phyloP scores from a whole-genome alignment of 2,113 vertebrate species.

The Brevimyrus niger region DNA sequence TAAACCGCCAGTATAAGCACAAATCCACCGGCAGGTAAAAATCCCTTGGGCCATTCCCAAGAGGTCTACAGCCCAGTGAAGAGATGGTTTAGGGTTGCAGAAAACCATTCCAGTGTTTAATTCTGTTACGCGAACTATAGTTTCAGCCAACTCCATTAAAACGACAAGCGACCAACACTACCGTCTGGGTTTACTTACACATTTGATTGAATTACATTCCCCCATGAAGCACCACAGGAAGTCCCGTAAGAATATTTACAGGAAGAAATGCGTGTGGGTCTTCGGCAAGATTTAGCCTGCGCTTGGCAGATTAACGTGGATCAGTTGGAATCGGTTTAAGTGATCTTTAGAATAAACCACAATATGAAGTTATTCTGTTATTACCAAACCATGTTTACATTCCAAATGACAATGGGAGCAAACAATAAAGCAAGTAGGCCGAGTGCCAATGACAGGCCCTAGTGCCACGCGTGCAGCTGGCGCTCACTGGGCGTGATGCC shows the following conservation, averaged over 20 bases:
- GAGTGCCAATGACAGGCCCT: background rate
- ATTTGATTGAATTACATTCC: background rate
- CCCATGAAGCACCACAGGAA: background rate
- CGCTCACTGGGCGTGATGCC: background rate
- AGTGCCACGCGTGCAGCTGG: background rate
- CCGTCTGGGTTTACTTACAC: background rate
- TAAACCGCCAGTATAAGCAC: background rate
- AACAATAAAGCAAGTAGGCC: background rate
- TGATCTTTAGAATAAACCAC: background rate
- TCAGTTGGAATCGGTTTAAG: background rate
- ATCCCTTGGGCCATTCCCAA: background rate
- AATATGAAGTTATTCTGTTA: background rate
- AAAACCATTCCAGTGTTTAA: slow-evolving; percentile 1
- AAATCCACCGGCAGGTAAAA: background rate
- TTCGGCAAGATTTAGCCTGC: background rate
- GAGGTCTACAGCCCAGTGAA: background rate
- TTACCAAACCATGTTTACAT: background rate
- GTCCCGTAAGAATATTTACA: background rate
- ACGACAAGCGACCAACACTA: background rate
- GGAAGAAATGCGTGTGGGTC: background rate
- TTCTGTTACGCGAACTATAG: background rate
- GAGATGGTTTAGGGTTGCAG: background rate
- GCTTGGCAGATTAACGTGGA: background rate
- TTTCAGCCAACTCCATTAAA: background rate
- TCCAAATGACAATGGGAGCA: background rate